phyloP scores from a whole-genome alignment of 1,140 invertebrate genomes.

The Liolophura sinensis region DNA sequence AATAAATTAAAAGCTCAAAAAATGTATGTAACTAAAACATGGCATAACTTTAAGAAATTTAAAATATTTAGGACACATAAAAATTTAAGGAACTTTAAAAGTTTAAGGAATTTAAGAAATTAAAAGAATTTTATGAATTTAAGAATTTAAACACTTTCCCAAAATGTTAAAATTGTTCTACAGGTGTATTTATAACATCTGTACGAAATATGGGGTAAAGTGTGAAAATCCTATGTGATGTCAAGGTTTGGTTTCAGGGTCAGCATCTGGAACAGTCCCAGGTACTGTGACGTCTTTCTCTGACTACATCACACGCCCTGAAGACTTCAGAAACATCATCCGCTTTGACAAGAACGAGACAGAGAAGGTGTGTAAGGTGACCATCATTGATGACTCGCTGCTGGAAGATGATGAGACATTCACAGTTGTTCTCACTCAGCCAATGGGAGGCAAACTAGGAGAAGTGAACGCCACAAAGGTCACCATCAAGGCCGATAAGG shows the following conservation, averaged over 20 bases:
- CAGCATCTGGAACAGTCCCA: constrained; percentile 50
- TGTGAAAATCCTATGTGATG: too few species aligned
- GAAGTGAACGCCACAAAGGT: constrained; percentile 28
- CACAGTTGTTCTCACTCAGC: constrained; percentile 47
- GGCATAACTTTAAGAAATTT: too few species aligned
- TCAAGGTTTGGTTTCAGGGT: constrained; percentile 31
- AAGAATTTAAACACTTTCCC: too few species aligned
- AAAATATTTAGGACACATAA: too few species aligned
- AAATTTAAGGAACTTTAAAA: too few species aligned
- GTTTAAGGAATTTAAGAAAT: too few species aligned
- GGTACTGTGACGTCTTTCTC: constrained; percentile 52
- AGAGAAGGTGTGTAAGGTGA: constrained; percentile 51
- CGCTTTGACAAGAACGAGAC: constrained; percentile 53
- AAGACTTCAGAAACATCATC: constrained; percentile 49
- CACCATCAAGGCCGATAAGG: constrained; percentile 47
- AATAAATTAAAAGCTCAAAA: too few species aligned
- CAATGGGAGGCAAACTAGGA: constrained; percentile 54
- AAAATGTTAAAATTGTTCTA: too few species aligned
- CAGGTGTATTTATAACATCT: too few species aligned
- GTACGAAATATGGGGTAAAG: too few species aligned
- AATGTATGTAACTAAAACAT: too few species aligned
- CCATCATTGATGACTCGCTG: constrained; percentile 59
- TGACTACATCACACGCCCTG: constrained; percentile 56
- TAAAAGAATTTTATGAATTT: too few species aligned
- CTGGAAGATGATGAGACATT: constrained; percentile 58